Evolutionary conservation across 2,797 vertebrate genomes (phyloP).

Genomic region (Adrianichthys oophorus): DNA sequence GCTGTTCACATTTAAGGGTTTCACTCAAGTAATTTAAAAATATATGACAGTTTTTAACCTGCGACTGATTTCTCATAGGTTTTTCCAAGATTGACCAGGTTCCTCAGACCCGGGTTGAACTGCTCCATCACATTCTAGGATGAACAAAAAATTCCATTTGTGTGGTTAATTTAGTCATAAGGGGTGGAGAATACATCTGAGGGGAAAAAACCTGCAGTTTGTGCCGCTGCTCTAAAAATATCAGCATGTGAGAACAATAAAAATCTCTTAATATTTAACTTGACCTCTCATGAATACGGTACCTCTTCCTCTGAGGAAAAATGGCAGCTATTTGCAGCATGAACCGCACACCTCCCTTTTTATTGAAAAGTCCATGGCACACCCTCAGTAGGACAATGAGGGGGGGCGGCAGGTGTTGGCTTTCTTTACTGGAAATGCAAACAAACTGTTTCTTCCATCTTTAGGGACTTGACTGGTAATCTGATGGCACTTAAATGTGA

Average conservation of each 20-base stretch:
- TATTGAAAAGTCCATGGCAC: slow-evolving; percentile 74
- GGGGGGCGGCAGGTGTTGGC: slow-evolving; percentile 69
- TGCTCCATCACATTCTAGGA: slow-evolving; percentile 97
- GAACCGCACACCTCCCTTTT: slow-evolving; percentile 34
- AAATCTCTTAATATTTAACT: slow-evolving; percentile 72
- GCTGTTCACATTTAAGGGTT: too few species aligned
- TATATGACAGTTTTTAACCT: slow-evolving; percentile 75
- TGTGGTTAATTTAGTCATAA: neutral
- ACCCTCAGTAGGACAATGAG: slow-evolving; percentile 81
- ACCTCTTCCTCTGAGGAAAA: slow-evolving; percentile 49
- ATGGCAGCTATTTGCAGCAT: slow-evolving; percentile 50
- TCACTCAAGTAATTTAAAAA: too few species aligned
- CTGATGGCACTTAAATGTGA: too few species aligned
- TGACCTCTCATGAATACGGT: slow-evolving; percentile 46
- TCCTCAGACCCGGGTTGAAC: slow-evolving; percentile 94
- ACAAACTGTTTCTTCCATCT: neutral
- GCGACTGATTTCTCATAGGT: slow-evolving; percentile 95
- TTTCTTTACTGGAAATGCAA: slow-evolving; percentile 35
- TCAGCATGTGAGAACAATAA: slow-evolving; percentile 50
- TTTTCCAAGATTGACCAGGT: slow-evolving; percentile 96
- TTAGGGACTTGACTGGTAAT: too few species aligned
- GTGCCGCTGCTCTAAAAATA: slow-evolving; percentile 51
- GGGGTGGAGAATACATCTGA: slow-evolving; percentile 25
- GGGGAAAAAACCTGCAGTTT: slow-evolving; percentile 30
- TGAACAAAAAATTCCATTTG: slow-evolving; percentile 1